A percentile compares a stretch with the other conserved stretches of the same genome.
phyloP scores from a whole-genome alignment of 2,888 invertebrate genomes.

The Gari tellinella region DNA sequence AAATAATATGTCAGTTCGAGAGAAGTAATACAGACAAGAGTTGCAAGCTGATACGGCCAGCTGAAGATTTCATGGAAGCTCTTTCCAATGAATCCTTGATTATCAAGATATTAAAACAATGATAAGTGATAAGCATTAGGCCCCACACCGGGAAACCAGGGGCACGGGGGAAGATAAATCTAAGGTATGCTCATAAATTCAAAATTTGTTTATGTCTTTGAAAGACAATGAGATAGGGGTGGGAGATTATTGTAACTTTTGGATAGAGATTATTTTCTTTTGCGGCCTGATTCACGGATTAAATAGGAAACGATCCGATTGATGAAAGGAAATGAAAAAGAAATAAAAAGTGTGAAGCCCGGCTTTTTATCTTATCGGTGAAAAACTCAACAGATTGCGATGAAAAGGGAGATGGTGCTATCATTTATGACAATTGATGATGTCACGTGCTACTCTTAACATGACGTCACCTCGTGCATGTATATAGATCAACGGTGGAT shows the following conservation, averaged over 20 bases:
- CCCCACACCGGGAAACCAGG: constrained; percentile 43
- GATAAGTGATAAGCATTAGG: constrained; percentile 43
- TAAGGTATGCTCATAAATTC: constrained; percentile 56
- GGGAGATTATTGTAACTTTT: constrained; percentile 36
- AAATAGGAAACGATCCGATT: constrained; percentile 23
- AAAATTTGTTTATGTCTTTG: constrained; percentile 53
- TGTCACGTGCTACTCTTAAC: too few relatives aligned
- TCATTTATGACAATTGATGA: too few relatives aligned
- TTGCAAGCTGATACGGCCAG: constrained; percentile 39
- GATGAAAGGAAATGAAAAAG: constrained; percentile 26
- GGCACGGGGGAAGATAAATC: constrained; percentile 34
- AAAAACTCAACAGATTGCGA: too few relatives aligned
- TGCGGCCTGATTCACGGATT: constrained; percentile 21
- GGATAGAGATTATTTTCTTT: constrained; percentile 22
- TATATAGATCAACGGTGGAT: too few relatives aligned
- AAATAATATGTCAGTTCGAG: constrained; percentile 58
- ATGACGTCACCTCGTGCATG: too few relatives aligned
- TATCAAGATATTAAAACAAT: constrained; percentile 59
- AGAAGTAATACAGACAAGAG: constrained; percentile 38
- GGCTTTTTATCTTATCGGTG: too few relatives aligned
- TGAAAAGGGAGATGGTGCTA: too few relatives aligned
- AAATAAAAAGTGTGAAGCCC: too few relatives aligned
- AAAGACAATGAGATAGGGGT: constrained; percentile 50
- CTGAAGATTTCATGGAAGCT: constrained; percentile 37
- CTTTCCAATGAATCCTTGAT: constrained; percentile 32